Percentiles rank a stretch among this genome's conserved stretches.
Evolutionary conservation across 2,113 vertebrate genomes (phyloP).

Genomic region (Blennius ocellaris): DNA sequence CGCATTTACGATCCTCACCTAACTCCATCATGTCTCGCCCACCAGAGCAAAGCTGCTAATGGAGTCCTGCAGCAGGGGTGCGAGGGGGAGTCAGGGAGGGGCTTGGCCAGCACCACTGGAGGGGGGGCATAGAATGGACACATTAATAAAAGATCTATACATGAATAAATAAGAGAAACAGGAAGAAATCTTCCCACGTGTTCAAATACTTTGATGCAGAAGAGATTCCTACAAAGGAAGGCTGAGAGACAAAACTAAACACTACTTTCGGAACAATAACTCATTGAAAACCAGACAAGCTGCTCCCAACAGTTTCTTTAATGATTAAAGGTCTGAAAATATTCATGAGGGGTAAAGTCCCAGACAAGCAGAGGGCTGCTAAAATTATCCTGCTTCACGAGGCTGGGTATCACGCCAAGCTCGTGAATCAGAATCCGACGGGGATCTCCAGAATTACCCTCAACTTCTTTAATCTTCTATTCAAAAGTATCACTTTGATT

Average conservation of each 20-base stretch:
- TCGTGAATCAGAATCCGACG: too few relatives aligned
- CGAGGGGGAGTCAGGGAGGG: too few relatives aligned
- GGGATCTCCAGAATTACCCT: too few relatives aligned
- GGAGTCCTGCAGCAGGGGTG: constrained; percentile 22
- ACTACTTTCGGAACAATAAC: constrained; percentile 25
- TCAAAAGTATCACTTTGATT: too few relatives aligned
- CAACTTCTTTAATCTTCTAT: too few relatives aligned
- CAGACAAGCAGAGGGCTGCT: too few relatives aligned
- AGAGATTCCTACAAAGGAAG: not conserved
- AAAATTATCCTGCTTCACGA: too few relatives aligned
- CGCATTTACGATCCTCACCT: constrained; percentile 37
- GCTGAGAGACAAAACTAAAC: constrained; percentile 28
- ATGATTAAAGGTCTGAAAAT: not conserved
- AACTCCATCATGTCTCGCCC: constrained; percentile 33
- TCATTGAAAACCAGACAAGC: constrained; percentile 35
- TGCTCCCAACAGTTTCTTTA: constrained; percentile 12
- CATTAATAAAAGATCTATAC: not conserved
- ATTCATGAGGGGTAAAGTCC: too few relatives aligned
- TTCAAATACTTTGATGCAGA: not conserved
- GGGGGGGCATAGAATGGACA: not conserved
- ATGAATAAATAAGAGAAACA: not conserved
- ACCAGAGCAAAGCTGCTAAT: constrained; percentile 32
- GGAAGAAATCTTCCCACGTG: constrained; percentile 24
- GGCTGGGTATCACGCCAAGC: too few relatives aligned
- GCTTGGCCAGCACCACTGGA: too few relatives aligned